Evolutionary conservation across 1,140 invertebrate species (phyloP).

Genomic region (Anastatus disparis): DNA sequence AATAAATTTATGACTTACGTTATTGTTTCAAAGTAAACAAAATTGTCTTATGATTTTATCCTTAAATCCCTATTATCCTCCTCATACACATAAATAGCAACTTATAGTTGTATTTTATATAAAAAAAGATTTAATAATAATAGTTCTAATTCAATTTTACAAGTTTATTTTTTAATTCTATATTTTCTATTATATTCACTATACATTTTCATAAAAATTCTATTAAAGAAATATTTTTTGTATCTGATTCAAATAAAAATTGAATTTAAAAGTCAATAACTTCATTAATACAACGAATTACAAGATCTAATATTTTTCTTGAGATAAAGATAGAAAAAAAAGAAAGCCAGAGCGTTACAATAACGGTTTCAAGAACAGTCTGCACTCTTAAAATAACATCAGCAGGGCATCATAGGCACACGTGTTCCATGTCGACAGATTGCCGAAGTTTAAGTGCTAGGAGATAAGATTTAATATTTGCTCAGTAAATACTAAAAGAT

Average conservation of each 20-base stretch:
- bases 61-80: neutral
- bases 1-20: constrained; percentile 69
- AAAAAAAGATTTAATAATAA: too few relatives aligned
- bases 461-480: constrained; percentile 36
- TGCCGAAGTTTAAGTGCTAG: constrained; percentile 27
- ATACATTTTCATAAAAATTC: neutral
- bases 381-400: constrained; percentile 33
- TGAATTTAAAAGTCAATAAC: neutral
- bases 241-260: neutral
- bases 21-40: constrained; percentile 61
- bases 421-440: constrained; percentile 32
- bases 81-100: too few relatives aligned
- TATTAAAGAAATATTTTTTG: too few relatives aligned
- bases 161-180: too few relatives aligned
- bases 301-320: neutral
- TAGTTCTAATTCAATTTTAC: too few relatives aligned
- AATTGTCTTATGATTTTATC: constrained; percentile 43
- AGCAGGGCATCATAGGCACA: neutral
- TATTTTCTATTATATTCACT: too few relatives aligned
- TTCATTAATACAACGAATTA: neutral
- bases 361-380: neutral
- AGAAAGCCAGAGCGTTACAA: neutral
- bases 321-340: neutral
- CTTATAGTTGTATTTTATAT: too few relatives aligned
- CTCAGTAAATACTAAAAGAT: constrained; percentile 25